These are phyloP conservation scores for Himalopsyche phryganea DNA, from an alignment of 1,140 invertebrate species.

Conservation along the genomic window DNA sequence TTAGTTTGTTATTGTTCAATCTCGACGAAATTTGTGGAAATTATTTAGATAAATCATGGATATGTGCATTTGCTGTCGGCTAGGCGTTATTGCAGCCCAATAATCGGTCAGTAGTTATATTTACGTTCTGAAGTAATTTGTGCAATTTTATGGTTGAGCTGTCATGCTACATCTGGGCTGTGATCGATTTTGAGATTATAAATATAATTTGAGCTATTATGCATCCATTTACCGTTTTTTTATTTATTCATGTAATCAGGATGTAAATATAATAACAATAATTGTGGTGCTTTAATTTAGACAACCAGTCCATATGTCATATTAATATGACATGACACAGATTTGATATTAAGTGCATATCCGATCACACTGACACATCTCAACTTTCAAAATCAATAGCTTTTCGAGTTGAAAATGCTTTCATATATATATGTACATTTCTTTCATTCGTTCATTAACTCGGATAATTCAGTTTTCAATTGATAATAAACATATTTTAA, in stretches of 20 bases:
- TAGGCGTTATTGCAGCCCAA: slow-evolving; percentile 3
- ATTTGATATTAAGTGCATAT: not conserved
- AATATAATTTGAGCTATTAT: no score
- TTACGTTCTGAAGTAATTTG: slow-evolving; percentile 16
- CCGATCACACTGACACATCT: no score
- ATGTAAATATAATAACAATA: no score
- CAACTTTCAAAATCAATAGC: no score
- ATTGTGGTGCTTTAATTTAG: not conserved
- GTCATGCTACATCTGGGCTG: slow-evolving; percentile 22
- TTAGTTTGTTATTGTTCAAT: slow-evolving; percentile 24
- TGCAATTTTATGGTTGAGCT: slow-evolving; percentile 8
- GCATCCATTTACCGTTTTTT: no score
- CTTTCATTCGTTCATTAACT: no score
- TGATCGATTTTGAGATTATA: not conserved
- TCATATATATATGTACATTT: no score
- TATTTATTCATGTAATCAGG: no score
- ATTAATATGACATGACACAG: slow-evolving; percentile 1
- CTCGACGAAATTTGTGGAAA: slow-evolving; percentile 10
- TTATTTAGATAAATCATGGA: slow-evolving; percentile 17
- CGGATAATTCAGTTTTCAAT: no score
- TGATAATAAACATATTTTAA: no score
- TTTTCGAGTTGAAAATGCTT: no score
- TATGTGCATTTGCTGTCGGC: slow-evolving; percentile 19
- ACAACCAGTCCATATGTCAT: not conserved
- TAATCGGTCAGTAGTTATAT: slow-evolving; percentile 15